Base-by-base conservation (phyloP, 2,113 vertebrate genomes). In the Gasterosteus aculeatus region DNA sequence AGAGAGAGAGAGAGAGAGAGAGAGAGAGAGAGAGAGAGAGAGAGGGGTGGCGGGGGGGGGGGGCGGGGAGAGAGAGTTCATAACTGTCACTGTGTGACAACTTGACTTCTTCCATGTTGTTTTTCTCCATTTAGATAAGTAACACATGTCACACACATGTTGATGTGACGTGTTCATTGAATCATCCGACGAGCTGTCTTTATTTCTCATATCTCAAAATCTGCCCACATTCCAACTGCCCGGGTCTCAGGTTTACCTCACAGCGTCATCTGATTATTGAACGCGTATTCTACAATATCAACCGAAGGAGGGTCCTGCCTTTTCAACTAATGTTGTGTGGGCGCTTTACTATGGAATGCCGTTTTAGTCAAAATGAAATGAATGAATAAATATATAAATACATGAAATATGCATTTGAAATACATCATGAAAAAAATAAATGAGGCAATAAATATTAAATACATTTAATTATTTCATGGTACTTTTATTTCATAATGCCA, bases 81-180 rank as follows among this genome's bases (percentile, higher is more conserved):
- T 69, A n/a, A 42, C 22, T 54, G 47, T 60, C 54, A 49, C n/a
- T n/a, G 39, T 64, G 44, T 57, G 54, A 69, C 54, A 60, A 33
- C 73, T 68, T 41, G 2, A 64, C 51, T 71, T 31, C 22, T n/a
- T n/a, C n/a, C 39, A 8, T 57, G 29, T 42, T 35, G 29, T 53
- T 38, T 42, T 3, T 61, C 35, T 33, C 60, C 15, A n/a, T n/a
- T 54, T 33, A 62, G 8, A 72, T 3, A 10, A 22, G 11, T 10
- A n/a, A n/a, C 15, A 8, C 11, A 29, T 31, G 10, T 38, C 35
- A 26, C 35, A n/a, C n/a, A 38, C 7, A 3, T 18, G 8, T 53
- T 58, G 42, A 4, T 14, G 9, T 4, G 46, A 4, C 15, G 11
- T 59, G 29, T 59, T 16, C 38, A 60, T 71, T 38, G 16, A 26